Evolutionary conservation across 2,113 vertebrate genomes (phyloP), one percentile per base, ranked within the genome.

Genomic region (Ptyas mucosa): DNA sequence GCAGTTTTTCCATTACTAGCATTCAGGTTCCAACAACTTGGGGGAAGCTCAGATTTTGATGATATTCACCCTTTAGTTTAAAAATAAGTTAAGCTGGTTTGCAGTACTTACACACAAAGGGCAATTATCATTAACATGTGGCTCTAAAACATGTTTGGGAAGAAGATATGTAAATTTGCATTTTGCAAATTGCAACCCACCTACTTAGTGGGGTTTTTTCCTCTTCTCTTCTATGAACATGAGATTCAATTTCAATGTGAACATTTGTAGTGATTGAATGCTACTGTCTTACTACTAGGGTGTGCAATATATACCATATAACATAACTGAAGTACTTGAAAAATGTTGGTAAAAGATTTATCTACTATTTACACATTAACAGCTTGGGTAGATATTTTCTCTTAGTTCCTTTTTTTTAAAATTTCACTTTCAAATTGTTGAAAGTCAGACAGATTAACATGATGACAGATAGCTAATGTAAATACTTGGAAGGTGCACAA

Each of bases 401-500:
- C 85, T n/a, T n/a, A 90, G 89, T 43, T 51, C 20, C 1, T 14
- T 46, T 94, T 91, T 92, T 93, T 90, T 89, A 92, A 69, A 87
- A 12, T 91, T 91, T 92, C 20, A 81, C 23, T 90, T 93, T 34
- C 39, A 15, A 11, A 75, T 34, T 87, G 23, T 87, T 87, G 24
- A 12, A 51, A 46, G 43, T 14, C 9, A 26, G 46, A 87, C 26
- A 87, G 49, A 87, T 26, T 52, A 20, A 54, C 3, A 7, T 34
- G 34, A 21, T 14, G 8, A 53, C 15, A 52, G 18, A 18, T 23
- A 12, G 64, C 53, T 94, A 93, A 52, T 39, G 52, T 89, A 23
- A 94, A 93, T 93, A 26, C 6, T 81, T 94, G 94, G 81, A 75
- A 91, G 91, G 87, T 51, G 94, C 1, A 29, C 57, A 95, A 95